These are phyloP conservation scores for Periophthalmus modestus DNA, from an alignment of 2,113 vertebrate genomes.

Conservation along the genomic window DNA sequence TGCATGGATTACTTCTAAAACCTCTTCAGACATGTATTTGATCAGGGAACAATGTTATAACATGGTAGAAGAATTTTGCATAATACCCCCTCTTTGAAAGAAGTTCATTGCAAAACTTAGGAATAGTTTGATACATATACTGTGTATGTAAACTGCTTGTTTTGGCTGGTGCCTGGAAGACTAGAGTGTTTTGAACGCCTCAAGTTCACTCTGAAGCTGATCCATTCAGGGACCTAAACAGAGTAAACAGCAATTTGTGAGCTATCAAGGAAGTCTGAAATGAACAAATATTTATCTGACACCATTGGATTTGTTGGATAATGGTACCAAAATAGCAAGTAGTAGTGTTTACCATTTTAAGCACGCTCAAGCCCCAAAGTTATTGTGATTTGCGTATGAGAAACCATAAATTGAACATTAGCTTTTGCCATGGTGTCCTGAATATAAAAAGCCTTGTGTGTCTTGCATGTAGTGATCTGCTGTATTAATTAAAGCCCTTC, in stretches of 20 bases:
- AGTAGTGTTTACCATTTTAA: neutral
- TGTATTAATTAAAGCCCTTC: too few relatives aligned
- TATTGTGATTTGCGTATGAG: neutral
- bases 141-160: too few relatives aligned
- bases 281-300: slow-evolving; percentile 2
- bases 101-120: neutral
- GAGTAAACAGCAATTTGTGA: slow-evolving; percentile 1
- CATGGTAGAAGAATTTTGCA: too few relatives aligned
- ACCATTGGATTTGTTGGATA: neutral
- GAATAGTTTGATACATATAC: neutral
- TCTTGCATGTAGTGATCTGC: too few relatives aligned
- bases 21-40: too few relatives aligned
- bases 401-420: neutral
- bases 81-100: too few relatives aligned
- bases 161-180: neutral
- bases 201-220: neutral
- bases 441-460: too few relatives aligned
- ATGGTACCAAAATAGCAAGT: neutral
- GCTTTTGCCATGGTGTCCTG: too few relatives aligned
- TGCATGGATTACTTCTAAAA: too few relatives aligned
- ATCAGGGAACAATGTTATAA: too few relatives aligned
- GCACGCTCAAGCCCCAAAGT: neutral
- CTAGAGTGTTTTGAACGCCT: neutral
- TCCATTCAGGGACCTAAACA: neutral
- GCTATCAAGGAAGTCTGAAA: neutral